phyloP scores from a whole-genome alignment of 2,888 invertebrate species.

The Tetragonisca angustula region DNA sequence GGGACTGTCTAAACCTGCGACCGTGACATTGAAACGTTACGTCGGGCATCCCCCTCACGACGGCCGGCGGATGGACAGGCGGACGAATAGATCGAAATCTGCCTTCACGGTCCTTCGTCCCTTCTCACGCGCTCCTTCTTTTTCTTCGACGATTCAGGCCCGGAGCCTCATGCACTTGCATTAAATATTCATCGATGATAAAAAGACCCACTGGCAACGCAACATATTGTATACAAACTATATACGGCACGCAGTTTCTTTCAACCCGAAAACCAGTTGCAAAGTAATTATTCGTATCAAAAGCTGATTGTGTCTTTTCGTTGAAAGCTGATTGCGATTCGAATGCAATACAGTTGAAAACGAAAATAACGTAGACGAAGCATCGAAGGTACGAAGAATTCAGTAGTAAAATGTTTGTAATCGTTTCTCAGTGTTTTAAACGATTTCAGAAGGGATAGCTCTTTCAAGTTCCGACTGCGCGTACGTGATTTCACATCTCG shows the following conservation, averaged over 20 bases:
- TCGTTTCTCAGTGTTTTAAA: no score
- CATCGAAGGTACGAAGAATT: no score
- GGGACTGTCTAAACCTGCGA: constrained; percentile 58
- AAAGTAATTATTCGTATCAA: background rate
- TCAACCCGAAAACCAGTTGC: background rate
- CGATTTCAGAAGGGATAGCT: background rate
- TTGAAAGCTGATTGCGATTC: no score
- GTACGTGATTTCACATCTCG: background rate
- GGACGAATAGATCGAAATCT: constrained; percentile 64
- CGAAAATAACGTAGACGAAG: no score
- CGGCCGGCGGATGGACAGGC: constrained; percentile 62
- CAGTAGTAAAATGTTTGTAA: no score
- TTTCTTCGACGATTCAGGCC: constrained; percentile 38
- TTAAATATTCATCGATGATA: constrained; percentile 46
- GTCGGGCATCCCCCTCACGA: constrained; percentile 65
- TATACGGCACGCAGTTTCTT: background rate
- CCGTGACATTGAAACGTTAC: constrained; percentile 72
- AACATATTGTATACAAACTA: background rate
- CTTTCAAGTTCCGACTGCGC: background rate
- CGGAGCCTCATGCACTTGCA: constrained; percentile 8
- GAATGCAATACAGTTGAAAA: no score
- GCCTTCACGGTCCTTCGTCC: constrained; percentile 56
- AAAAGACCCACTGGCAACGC: background rate
- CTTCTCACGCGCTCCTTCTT: constrained; percentile 52
- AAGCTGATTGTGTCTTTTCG: no score